Evolutionary conservation across 2,113 vertebrate species (phyloP), one percentile per base, ranked within the genome.

Genomic region (Embiotoca jacksoni): DNA sequence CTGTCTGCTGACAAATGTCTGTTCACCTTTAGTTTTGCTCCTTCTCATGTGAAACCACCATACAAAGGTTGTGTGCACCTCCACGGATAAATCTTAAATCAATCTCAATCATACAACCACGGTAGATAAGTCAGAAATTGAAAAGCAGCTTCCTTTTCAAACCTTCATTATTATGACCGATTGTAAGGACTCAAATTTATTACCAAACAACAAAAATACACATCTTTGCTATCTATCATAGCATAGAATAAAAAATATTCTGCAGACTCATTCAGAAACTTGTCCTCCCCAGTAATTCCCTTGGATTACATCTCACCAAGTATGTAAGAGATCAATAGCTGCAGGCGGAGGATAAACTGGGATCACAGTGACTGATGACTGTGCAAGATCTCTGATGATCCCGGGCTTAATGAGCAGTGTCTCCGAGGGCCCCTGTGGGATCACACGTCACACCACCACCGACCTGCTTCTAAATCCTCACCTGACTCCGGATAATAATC

Each of bases 321-420:
- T 31, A 63, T 81, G 57, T 37, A 50, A n/a, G 9, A 64, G 73
- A 91, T 90, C 85, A 59, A 92, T 87, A 76, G 13, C 35, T 55
- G 56, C 14, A 55, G 68, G 16, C 13, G 3, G 60, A 76, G 50
- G 44, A 31, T 56, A 57, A 58, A 39, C 44, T 4, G 5, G 49
- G 56, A 77, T 83, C 82, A 46, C 16, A n/a, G 65, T 80, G 88
- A 88, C 72, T 79, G 82, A 90, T 80, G 80, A 69, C 63, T 32
- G 7, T 11, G 36, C 31, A 7, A 41, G 23, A 70, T 68, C 61
- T 81, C 47, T 60, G 52, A 8, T 76, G 75, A 85, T 77, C 77
- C 59, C 32, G 1, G 30, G 50, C 71, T 84, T 88, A 85, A 89
- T 80, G 76, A 90, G 61, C 54, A n/a, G 2, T 1, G 35, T 75